These are phyloP conservation scores for Cyanoderma ruficeps DNA, from an alignment of 2,113 vertebrate genomes.

Conservation along the genomic window DNA sequence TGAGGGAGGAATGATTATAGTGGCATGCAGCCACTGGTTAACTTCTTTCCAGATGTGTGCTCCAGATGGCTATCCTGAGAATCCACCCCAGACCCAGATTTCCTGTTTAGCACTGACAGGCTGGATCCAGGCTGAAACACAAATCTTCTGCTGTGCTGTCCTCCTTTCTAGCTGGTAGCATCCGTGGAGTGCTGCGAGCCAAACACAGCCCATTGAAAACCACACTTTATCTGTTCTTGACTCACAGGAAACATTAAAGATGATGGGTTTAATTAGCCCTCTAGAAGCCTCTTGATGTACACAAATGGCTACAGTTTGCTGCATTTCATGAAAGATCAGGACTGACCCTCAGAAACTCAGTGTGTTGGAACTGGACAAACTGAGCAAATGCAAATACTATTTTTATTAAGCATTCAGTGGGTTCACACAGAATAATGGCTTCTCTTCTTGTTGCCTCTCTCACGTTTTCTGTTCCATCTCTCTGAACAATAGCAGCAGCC, in stretches of 20 bases:
- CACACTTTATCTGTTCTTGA: background rate
- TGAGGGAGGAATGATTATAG: constrained; percentile 47
- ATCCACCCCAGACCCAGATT: constrained; percentile 4
- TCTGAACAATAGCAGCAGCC: background rate
- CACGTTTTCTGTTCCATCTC: background rate
- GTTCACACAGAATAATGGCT: background rate
- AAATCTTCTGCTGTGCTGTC: background rate
- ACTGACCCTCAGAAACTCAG: background rate
- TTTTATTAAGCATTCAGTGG: background rate
- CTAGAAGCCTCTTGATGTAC: background rate
- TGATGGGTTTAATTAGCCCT: background rate
- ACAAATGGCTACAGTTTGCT: background rate
- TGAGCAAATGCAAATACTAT: fast-evolving
- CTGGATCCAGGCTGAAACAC: constrained; percentile 12
- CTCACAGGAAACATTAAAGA: background rate
- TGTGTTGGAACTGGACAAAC: background rate
- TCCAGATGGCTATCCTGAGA: constrained; percentile 51
- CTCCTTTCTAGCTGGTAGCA: background rate
- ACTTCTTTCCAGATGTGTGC: constrained; percentile 57
- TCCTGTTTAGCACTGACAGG: constrained; percentile 2
- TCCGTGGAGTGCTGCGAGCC: background rate
- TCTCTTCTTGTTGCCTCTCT: background rate
- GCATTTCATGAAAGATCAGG: background rate
- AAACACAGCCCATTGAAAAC: background rate
- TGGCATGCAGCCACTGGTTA: constrained; percentile 52